Percentiles rank a stretch among this genome's conserved stretches.
phyloP scores from a whole-genome alignment of 2,888 invertebrate species.

The Ephialtes manifestator region DNA sequence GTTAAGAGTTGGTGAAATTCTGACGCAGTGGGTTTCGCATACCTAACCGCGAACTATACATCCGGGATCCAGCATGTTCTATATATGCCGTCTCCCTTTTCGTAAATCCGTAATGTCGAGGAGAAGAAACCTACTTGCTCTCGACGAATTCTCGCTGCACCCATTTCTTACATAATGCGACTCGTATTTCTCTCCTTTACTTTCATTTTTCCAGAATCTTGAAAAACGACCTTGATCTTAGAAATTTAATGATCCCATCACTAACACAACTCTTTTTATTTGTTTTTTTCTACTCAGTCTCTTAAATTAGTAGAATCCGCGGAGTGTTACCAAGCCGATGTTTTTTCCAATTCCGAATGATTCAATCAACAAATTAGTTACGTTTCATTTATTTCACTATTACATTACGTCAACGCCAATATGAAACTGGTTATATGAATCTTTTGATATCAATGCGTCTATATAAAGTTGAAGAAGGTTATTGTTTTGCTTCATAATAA shows the following conservation, averaged over 20 bases:
- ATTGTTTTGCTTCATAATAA: neutral
- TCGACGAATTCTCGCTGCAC: slow-evolving; percentile 1
- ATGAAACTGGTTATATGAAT: too few species aligned
- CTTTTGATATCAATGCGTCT: too few species aligned
- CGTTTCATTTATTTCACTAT: too few species aligned
- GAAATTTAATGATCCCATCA: neutral
- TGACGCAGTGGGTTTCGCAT: slow-evolving; percentile 52
- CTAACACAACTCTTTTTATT: neutral
- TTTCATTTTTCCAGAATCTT: neutral
- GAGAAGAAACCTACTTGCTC: slow-evolving; percentile 15
- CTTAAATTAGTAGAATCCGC: neutral
- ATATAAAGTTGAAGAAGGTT: neutral
- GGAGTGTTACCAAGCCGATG: neutral
- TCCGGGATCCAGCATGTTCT: slow-evolving; percentile 15
- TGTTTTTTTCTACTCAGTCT: neutral
- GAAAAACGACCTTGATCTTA: neutral
- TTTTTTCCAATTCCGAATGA: neutral
- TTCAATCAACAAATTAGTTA: too few species aligned
- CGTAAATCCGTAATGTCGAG: slow-evolving; percentile 22
- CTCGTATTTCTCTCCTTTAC: neutral
- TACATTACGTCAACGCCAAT: too few species aligned
- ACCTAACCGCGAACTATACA: slow-evolving; percentile 37
- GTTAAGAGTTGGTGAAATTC: slow-evolving; percentile 58
- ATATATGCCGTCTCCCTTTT: slow-evolving; percentile 30
- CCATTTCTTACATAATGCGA: neutral